These are phyloP conservation scores for Anabas testudineus DNA, from an alignment of 2,797 vertebrate species.

Conservation along the genomic window DNA sequence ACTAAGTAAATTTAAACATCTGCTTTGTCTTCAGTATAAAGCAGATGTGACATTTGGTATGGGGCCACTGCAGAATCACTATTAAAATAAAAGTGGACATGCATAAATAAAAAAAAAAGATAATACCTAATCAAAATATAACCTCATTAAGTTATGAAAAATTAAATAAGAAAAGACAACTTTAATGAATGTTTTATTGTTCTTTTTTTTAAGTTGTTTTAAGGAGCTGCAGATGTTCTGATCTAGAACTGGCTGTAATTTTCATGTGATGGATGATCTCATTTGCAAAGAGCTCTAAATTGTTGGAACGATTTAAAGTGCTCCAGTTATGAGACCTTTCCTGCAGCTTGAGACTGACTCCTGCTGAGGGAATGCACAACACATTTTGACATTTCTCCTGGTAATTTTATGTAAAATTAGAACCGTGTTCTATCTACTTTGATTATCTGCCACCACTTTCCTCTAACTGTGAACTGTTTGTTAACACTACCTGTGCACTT, in stretches of 20 bases:
- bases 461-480: slow-evolving; percentile 10
- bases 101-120: background rate
- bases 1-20: slow-evolving; percentile 9
- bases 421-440: slow-evolving; percentile 10
- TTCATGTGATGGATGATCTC: slow-evolving; percentile 54
- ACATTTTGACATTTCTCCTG: slow-evolving; percentile 7
- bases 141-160: background rate
- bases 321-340: slow-evolving; percentile 36
- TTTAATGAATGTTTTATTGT: no score
- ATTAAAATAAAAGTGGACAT: background rate
- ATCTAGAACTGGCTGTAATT: slow-evolving; percentile 13
- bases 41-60: background rate
- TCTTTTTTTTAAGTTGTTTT: slow-evolving; percentile 19
- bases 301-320: slow-evolving; percentile 47
- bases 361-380: slow-evolving; percentile 19
- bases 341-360: slow-evolving; percentile 18
- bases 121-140: background rate
- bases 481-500: slow-evolving; percentile 92
- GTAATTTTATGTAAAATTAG: slow-evolving; percentile 39
- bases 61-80: background rate
- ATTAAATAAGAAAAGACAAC: no score
- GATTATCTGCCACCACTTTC: background rate
- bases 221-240: slow-evolving; percentile 27
- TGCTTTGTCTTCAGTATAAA: slow-evolving; percentile 14
- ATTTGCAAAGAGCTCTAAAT: slow-evolving; percentile 41